Conservation (phyloP, 1,140 invertebrate genomes). For the Drosophila ambigua region DNA sequence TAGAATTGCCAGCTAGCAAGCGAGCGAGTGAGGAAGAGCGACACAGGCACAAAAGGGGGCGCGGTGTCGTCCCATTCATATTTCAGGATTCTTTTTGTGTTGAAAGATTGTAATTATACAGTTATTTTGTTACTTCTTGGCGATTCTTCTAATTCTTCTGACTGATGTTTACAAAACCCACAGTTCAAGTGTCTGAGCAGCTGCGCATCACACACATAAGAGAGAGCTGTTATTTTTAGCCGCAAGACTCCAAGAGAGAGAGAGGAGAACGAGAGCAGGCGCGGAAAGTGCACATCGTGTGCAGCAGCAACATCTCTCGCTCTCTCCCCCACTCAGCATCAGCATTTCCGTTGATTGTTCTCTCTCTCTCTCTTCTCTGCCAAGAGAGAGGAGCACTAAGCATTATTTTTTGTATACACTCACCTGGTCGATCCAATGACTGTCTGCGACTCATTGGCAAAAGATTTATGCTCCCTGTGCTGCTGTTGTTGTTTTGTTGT, state of each 20-base stretch:
- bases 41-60: too few relatives aligned
- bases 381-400: background rate
- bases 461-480: constrained; percentile 72
- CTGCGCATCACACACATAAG: constrained; percentile 53
- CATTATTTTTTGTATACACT: constrained; percentile 30
- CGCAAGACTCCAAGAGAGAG: constrained; percentile 16
- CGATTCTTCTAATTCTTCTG: constrained; percentile 49
- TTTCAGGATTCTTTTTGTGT: constrained; percentile 18
- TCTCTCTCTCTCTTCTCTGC: constrained; percentile 14
- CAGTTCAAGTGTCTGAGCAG: constrained; percentile 65
- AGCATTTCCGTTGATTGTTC: constrained; percentile 45
- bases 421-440: constrained; percentile 84
- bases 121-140: constrained; percentile 57
- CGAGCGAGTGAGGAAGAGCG: constrained; percentile 5
- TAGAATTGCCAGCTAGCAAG: constrained; percentile 39
- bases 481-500: constrained; percentile 10
- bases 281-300: constrained; percentile 70
- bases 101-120: constrained; percentile 29
- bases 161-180: constrained; percentile 60
- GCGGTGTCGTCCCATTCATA: constrained; percentile 23
- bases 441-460: constrained; percentile 84
- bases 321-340: background rate
- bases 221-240: constrained; percentile 53
- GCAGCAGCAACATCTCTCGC: constrained; percentile 34
- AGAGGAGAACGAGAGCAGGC: constrained; percentile 58